Evolutionary conservation across 2,113 vertebrate genomes (phyloP).

Genomic region (Mobula birostris): DNA sequence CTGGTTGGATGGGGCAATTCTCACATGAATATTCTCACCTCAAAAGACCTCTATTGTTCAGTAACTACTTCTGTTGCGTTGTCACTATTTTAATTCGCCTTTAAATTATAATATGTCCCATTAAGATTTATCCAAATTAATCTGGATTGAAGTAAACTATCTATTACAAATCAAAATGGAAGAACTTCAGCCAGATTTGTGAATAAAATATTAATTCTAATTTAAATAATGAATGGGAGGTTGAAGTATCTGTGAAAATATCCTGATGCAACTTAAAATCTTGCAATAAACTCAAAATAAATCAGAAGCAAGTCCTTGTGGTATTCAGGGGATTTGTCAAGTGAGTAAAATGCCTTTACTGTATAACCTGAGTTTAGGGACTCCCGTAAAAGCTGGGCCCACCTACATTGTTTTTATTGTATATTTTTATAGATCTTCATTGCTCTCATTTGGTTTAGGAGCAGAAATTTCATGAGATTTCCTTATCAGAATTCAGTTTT

Average conservation of each 20-base stretch:
- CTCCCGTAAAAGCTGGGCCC: no score
- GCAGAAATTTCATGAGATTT: not conserved
- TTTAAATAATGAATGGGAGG: not conserved
- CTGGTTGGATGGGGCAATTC: no score
- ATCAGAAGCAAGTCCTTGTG: not conserved
- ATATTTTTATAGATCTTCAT: no score
- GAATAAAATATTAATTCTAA: not conserved
- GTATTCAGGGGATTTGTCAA: no score
- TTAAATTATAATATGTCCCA: not conserved
- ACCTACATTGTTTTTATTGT: no score
- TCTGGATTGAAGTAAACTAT: not conserved
- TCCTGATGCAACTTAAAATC: not conserved
- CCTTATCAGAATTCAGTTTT: not conserved
- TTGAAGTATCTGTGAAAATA: not conserved
- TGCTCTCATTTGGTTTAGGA: no score
- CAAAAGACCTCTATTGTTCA: not conserved
- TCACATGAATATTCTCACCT: not conserved
- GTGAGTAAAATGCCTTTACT: no score
- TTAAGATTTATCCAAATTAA: not conserved
- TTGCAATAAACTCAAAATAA: not conserved
- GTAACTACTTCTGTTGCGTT: not conserved
- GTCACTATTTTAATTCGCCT: not conserved
- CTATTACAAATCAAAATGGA: not conserved
- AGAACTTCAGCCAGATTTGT: not conserved
- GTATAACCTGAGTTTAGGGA: no score